A percentile compares a stretch with the other conserved stretches of the same genome.
phyloP scores from a whole-genome alignment of 2,113 vertebrate genomes.

The Albula glossodonta region DNA sequence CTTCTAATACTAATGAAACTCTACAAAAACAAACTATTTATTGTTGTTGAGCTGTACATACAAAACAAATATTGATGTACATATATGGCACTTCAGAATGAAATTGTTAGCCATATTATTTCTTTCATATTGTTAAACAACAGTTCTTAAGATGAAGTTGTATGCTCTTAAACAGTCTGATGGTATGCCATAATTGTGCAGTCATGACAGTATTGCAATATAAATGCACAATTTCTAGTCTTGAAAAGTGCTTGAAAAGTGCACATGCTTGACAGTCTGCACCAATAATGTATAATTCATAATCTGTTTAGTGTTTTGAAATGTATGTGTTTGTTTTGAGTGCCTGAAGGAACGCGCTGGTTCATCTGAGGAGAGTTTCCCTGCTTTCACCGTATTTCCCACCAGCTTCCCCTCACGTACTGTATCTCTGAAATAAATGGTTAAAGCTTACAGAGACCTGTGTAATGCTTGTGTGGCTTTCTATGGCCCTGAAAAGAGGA shows the following conservation, averaged over 20 bases:
- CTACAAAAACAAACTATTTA: too few species aligned
- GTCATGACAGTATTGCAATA: neutral
- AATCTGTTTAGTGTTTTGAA: neutral
- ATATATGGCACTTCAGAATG: neutral
- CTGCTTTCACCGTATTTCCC: neutral
- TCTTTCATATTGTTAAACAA: too few species aligned
- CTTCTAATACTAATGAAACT: too few species aligned
- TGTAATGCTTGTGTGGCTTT: neutral
- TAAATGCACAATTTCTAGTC: neutral
- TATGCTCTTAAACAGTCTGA: too few species aligned
- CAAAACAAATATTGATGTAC: too few species aligned
- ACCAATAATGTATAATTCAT: neutral
- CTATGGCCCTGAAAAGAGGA: neutral
- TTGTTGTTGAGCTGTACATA: too few species aligned
- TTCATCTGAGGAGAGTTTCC: neutral
- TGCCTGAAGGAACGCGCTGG: neutral
- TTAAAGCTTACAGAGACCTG: neutral
- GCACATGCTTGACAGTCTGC: neutral
- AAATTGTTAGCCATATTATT: too few species aligned
- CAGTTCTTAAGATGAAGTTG: too few species aligned
- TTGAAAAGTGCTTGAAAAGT: neutral
- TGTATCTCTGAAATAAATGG: neutral
- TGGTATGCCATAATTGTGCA: too few species aligned
- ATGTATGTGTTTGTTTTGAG: neutral
- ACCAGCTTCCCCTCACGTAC: neutral